These are phyloP conservation scores for Lamproptera curius DNA, from an alignment of 2,888 invertebrate species.

Conservation along the genomic window DNA sequence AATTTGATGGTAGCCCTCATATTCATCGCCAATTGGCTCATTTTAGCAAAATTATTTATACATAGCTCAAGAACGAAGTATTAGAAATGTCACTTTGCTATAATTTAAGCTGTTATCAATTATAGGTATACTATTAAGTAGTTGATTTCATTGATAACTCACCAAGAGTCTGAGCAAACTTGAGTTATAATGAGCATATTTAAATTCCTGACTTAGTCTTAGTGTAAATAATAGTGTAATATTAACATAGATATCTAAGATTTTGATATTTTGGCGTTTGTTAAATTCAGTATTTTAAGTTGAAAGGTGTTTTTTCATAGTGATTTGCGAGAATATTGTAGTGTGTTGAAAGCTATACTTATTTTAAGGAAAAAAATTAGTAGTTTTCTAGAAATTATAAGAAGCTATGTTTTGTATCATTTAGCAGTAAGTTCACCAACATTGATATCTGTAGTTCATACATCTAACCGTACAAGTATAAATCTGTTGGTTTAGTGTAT, in stretches of 20 bases:
- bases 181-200: conserved; percentile 69
- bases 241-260: conserved; percentile 46
- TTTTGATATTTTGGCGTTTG: conserved; percentile 58
- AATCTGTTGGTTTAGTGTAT: conserved; percentile 35
- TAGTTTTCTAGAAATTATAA: conserved; percentile 27
- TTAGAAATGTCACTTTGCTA: neutral
- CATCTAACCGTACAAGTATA: conserved; percentile 36
- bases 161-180: conserved; percentile 33
- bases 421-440: conserved; percentile 26
- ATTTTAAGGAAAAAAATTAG: conserved; percentile 27
- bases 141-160: conserved; percentile 13
- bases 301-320: conserved; percentile 55
- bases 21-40: neutral
- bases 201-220: conserved; percentile 66
- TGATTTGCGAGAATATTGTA: conserved; percentile 57
- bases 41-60: neutral
- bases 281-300: conserved; percentile 70
- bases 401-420: conserved; percentile 24
- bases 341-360: conserved; percentile 44
- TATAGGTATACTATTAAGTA: neutral
- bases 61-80: neutral
- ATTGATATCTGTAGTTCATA: conserved; percentile 26
- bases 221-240: conserved; percentile 61
- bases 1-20: conserved; percentile 30
- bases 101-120: neutral